These are phyloP conservation scores for Sylvietta virens DNA, from an alignment of 2,113 vertebrate species.

Conservation along the genomic window DNA sequence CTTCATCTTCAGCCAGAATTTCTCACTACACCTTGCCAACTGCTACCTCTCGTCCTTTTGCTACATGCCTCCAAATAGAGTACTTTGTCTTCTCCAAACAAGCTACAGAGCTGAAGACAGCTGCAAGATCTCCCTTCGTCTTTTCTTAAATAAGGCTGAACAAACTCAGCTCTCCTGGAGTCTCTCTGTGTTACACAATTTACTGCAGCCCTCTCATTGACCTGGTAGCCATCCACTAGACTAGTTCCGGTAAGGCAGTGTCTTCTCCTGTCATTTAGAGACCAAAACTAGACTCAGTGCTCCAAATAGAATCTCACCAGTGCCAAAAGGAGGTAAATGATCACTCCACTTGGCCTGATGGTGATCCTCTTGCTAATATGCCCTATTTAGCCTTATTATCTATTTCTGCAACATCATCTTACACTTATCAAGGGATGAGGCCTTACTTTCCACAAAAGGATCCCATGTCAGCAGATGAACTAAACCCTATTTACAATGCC, in stretches of 20 bases:
- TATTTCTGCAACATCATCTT: slow-evolving; percentile 17
- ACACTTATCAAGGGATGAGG: background rate
- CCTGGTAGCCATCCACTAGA: background rate
- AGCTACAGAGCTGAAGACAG: background rate
- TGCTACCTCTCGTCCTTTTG: background rate
- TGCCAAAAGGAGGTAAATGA: background rate
- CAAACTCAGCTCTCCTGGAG: background rate
- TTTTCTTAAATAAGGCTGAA: background rate
- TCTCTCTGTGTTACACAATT: background rate
- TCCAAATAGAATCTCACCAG: background rate
- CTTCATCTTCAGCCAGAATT: background rate
- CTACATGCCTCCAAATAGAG: background rate
- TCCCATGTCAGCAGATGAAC: background rate
- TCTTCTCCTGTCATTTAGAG: background rate
- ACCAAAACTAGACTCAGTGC: background rate
- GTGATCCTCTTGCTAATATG: background rate
- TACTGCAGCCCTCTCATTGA: background rate
- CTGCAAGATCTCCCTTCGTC: background rate
- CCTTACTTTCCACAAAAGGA: background rate
- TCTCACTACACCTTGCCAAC: background rate
- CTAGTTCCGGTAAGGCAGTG: background rate
- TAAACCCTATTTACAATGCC: background rate
- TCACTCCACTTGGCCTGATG: background rate
- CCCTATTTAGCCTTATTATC: background rate
- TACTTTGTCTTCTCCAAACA: background rate